Evolutionary conservation across 1,140 invertebrate species (phyloP).

Genomic region (Drosophila burlai): DNA sequence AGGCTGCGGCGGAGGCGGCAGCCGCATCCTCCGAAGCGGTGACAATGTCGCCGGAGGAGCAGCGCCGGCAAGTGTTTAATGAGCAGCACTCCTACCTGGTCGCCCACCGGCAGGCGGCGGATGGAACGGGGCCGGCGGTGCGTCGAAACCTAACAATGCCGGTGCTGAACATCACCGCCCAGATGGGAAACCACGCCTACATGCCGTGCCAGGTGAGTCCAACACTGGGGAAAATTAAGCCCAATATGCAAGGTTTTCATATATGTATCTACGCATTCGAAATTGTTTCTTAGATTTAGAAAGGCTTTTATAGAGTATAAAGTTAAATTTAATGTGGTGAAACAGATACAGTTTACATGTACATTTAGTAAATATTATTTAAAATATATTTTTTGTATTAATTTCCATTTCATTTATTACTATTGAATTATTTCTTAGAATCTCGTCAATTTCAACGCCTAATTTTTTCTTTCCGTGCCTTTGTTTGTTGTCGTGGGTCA

Average conservation of each 20-base stretch:
- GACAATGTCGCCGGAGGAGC: constrained; percentile 68
- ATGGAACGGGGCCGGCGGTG: constrained; percentile 34
- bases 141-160: constrained; percentile 74
- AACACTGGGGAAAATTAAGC: not conserved
- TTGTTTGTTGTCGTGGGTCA: constrained; percentile 1
- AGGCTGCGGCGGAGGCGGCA: constrained; percentile 16
- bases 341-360: not conserved
- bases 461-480: not conserved
- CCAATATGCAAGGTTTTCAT: not conserved
- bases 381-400: not conserved
- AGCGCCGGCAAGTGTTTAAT: constrained; percentile 66
- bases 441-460: not conserved
- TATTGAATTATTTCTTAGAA: not conserved
- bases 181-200: constrained; percentile 94
- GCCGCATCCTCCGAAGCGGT: constrained; percentile 53
- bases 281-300: not conserved
- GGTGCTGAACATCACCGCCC: constrained; percentile 91
- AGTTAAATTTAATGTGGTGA: no score
- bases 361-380: not conserved
- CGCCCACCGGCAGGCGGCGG: constrained; percentile 53
- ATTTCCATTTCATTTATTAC: no score
- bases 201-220: constrained; percentile 92
- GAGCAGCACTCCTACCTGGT: constrained; percentile 76
- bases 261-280: no score
- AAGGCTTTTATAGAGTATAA: not conserved